Conservation (phyloP, 1,140 invertebrate genomes). For the Eriocheir sinensis region DNA sequence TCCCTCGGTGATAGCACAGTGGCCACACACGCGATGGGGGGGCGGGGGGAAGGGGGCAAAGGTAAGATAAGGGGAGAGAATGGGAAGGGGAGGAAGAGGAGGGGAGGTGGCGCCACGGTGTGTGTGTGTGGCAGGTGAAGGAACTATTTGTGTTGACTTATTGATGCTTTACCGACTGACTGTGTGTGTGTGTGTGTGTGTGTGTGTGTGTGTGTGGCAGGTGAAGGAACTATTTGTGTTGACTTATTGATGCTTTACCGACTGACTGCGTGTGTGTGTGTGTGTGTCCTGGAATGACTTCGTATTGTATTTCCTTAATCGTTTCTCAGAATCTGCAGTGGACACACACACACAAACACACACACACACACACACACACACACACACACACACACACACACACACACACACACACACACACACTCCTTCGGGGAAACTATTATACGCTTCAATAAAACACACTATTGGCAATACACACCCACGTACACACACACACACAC, state of each 20-base stretch:
- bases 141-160: no score
- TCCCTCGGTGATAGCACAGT: not conserved
- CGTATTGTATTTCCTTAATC: not conserved
- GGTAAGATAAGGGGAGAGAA: not conserved
- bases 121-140: no score
- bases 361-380: slow-evolving; percentile 42
- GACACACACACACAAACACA: not conserved
- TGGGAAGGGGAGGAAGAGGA: no score
- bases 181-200: no score
- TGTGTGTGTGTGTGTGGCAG: no score
- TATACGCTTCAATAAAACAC: not conserved
- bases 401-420: not conserved
- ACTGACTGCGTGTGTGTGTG: not conserved
- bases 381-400: not conserved
- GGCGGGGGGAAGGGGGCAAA: not conserved
- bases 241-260: no score
- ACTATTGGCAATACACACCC: slow-evolving; percentile 16
- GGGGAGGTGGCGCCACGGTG: no score
- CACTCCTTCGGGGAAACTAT: no score
- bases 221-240: no score
- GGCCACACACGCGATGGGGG: not conserved
- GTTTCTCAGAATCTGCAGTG: no score
- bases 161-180: no score
- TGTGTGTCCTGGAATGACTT: not conserved
- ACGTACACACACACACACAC: not conserved